Conservation (phyloP, 2,797 vertebrate species). For the Sebastiscus tertius region DNA sequence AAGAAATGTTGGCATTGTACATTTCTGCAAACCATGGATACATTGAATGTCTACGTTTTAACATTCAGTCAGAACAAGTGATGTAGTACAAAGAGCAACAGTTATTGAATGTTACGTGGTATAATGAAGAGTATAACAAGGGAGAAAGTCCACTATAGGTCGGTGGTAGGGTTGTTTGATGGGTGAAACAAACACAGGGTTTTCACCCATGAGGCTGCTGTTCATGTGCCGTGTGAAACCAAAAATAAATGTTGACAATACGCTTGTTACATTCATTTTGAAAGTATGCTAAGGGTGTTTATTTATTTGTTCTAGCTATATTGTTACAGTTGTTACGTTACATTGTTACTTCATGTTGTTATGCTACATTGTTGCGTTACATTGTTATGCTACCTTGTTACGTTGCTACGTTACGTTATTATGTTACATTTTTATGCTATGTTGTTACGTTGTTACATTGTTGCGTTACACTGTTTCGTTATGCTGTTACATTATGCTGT, state of each 20-base stretch:
- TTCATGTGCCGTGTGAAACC: neutral
- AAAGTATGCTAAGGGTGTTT: neutral
- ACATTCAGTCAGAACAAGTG: neutral
- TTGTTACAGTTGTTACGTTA: neutral
- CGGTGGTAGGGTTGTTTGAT: too few relatives aligned
- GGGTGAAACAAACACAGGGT: neutral
- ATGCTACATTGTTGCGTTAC: too few relatives aligned
- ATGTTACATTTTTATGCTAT: too few relatives aligned
- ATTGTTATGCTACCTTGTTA: too few relatives aligned
- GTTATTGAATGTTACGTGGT: neutral
- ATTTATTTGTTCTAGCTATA: rapidly evolving
- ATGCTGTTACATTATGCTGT: too few relatives aligned
- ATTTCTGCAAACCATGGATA: neutral
- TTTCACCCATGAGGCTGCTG: neutral
- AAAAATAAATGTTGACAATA: neutral
- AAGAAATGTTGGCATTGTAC: neutral
- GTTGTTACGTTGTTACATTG: too few relatives aligned
- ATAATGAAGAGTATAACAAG: neutral
- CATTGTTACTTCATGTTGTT: too few relatives aligned
- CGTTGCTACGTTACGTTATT: too few relatives aligned
- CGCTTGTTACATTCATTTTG: rapidly evolving
- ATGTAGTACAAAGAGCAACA: neutral
- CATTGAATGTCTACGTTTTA: neutral
- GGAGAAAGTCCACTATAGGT: neutral
- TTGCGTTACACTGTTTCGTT: too few relatives aligned